A percentile compares a stretch with the other conserved stretches of the same genome.
Conservation (phyloP, 2,888 invertebrate species). For the Calliscelio sp. region DNA sequence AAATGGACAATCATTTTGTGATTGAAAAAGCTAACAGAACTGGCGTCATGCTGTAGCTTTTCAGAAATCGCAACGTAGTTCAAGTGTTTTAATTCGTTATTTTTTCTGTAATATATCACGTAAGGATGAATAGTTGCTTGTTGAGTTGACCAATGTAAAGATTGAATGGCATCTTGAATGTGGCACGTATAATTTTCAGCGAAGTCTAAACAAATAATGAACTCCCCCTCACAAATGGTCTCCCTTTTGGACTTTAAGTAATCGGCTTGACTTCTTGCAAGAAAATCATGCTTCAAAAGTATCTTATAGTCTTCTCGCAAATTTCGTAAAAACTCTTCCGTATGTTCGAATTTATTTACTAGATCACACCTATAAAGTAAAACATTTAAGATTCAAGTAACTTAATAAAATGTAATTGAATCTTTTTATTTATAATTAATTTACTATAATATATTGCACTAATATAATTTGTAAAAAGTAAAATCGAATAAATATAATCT, state of each 20-base stretch:
- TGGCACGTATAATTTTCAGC: conserved; percentile 40
- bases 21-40: conserved; percentile 16
- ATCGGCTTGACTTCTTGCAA: conserved; percentile 32
- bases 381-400: no score
- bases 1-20: conserved; percentile 5
- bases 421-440: no score
- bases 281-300: conserved; percentile 43
- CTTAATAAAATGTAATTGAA: no score
- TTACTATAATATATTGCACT: no score
- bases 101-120: conserved; percentile 16
- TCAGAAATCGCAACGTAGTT: conserved; percentile 30
- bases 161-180: conserved; percentile 34
- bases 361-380: no score
- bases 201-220: conserved; percentile 26
- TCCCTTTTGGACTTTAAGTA: conserved; percentile 32
- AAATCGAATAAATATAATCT: no score
- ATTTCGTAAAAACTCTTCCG: no score
- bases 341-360: no score
- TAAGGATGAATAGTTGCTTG: conserved; percentile 39
- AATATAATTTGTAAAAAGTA: no score
- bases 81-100: conserved; percentile 9
- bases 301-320: conserved; percentile 18
- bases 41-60: background rate
- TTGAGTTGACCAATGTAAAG: conserved; percentile 23
- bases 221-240: conserved; percentile 18